These are phyloP conservation scores for Holothuria scabra DNA, from an alignment of 53 echinoderm and acorn worm genomes.

Conservation along the genomic window DNA sequence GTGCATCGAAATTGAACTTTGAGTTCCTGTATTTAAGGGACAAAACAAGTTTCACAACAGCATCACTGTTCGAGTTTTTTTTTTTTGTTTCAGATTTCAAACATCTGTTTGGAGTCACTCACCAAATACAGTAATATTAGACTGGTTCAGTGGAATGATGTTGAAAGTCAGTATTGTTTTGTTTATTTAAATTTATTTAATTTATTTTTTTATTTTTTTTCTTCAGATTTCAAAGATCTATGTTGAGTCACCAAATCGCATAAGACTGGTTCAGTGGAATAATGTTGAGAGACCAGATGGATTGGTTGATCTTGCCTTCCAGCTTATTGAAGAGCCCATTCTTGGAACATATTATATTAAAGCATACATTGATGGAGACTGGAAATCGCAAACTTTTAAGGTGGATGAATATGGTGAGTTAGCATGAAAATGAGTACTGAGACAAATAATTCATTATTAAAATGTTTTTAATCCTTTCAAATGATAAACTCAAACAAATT, in stretches of 20 bases:
- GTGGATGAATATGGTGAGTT: constrained; percentile 95
- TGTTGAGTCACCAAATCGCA: constrained; percentile 76
- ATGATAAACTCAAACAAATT: too few species aligned
- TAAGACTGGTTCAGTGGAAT: constrained; percentile 82
- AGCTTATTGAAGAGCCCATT: constrained; percentile 75
- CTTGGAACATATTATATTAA: constrained; percentile 77
- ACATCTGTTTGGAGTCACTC: constrained; percentile 84
- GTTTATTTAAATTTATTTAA: too few species aligned
- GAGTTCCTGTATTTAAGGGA: too few species aligned
- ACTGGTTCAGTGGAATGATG: constrained; percentile 82
- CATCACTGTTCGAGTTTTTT: too few species aligned
- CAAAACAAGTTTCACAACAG: too few species aligned
- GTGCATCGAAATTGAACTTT: too few species aligned
- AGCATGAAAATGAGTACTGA: too few species aligned
- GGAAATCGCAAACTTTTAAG: constrained; percentile 68
- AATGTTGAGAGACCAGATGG: constrained; percentile 75
- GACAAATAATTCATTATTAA: too few species aligned
- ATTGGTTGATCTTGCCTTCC: constrained; percentile 76
- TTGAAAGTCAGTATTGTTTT: constrained; percentile 69
- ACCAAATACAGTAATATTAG: constrained; percentile 55
- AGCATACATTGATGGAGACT: constrained; percentile 55
- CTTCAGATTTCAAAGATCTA: constrained; percentile 72
- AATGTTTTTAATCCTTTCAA: too few species aligned
- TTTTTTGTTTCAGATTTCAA: constrained; percentile 50
- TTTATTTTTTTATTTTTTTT: neutral